phyloP scores from a whole-genome alignment of 2,797 vertebrate genomes.

The Enteromius treurensis region DNA sequence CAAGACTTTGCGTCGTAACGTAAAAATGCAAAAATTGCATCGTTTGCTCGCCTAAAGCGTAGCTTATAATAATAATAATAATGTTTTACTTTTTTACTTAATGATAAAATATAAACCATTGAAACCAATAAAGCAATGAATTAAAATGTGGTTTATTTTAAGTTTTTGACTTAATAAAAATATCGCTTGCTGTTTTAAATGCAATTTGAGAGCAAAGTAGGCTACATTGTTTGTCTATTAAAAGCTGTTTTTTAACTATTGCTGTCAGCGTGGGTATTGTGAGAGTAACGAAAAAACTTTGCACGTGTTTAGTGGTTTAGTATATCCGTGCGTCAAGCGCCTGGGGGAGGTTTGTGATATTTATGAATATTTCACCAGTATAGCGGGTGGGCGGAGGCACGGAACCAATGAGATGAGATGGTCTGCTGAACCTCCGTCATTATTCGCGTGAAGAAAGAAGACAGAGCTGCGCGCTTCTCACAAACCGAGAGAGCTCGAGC shows the following conservation, averaged over 20 bases:
- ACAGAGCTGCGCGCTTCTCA: background rate
- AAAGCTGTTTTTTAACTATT: background rate
- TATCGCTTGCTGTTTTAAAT: background rate
- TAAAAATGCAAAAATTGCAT: background rate
- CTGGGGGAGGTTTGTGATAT: constrained; percentile 18
- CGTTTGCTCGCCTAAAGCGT: background rate
- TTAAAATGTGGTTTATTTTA: background rate
- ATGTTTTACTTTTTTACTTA: background rate
- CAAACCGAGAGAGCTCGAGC: background rate
- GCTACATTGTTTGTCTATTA: no score
- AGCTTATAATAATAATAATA: no score
- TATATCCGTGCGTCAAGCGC: constrained; percentile 21
- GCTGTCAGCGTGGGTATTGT: background rate
- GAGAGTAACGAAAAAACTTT: background rate
- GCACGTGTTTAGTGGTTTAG: background rate
- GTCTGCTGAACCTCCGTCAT: constrained; percentile 43
- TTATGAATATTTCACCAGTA: constrained; percentile 38
- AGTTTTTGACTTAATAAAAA: no score
- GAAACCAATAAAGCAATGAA: background rate
- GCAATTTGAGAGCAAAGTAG: background rate
- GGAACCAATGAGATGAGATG: constrained; percentile 48
- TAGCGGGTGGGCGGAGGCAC: constrained; percentile 48
- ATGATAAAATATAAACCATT: background rate
- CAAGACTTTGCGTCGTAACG: background rate
- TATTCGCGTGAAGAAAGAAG: constrained; percentile 44